Evolutionary conservation across 2,797 vertebrate genomes (phyloP), one percentile per base, ranked within the genome.

Genomic region (Eremophila alpestris): DNA sequence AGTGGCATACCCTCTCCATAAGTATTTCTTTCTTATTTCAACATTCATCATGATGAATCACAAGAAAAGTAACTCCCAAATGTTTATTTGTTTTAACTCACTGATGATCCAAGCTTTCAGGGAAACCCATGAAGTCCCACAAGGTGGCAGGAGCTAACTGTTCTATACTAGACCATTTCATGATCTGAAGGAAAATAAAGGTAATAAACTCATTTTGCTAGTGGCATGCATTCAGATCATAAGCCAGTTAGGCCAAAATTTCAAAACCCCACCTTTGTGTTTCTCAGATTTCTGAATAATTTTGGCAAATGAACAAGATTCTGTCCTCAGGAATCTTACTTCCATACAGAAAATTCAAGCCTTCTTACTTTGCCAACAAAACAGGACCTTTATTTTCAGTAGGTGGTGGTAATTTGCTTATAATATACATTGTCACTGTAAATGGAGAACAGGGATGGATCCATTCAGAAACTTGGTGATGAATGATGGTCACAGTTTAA

Each of bases 91-190:
- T 46, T 87, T 75, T 65, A 89, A 69, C 41, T 69, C 65, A 67
- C 43, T 56, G 63, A 78, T 80, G 64, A 43, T 80, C 62, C 18
- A 38, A 30, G 13, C 73, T 67, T 93, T 81, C 52, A 56, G 87
- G 77, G 93, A 95, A 86, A 54, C 60, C 63, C 7, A 1, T 63
- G 36, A 65, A 84, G 59, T 83, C 91, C 94, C 95, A 97, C 94
- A 96, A 96, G 96, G 96, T 96, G 96, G 94, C 94, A 96, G 96
- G 63, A 97, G 91, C 82, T 90, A 90, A 87, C 94, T 94, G 69
- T 89, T 93, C 16, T 73, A 11, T 62, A 11, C 15, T 49, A 69
- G 70, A 59, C 13, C 49, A 29, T 41, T 75, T 16, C 0, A 0
- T 45, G 24, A 34, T 43, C 49, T 76, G 34, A 68, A 60, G 60